phyloP scores from a whole-genome alignment of 2,888 invertebrate genomes.

The Drosophila algonquin region DNA sequence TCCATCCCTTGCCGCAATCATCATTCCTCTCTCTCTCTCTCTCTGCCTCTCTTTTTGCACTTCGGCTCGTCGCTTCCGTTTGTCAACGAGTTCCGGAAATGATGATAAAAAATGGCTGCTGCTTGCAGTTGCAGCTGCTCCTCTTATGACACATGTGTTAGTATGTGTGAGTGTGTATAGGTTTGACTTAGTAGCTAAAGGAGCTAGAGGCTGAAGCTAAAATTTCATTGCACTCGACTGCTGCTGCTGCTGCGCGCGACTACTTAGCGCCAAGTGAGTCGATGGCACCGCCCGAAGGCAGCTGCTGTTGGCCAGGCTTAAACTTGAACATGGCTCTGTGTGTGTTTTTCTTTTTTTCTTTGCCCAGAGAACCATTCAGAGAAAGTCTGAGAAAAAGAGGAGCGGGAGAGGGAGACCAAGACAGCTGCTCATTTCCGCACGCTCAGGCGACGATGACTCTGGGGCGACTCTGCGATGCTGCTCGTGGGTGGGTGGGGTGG shows the following conservation, averaged over 20 bases:
- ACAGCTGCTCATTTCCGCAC: slow-evolving; percentile 79
- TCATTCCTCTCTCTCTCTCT: slow-evolving; percentile 1
- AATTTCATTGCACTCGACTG: slow-evolving; percentile 76
- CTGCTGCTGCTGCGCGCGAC: slow-evolving; percentile 58
- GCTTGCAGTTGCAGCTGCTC: slow-evolving; percentile 56
- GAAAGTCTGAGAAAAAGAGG: slow-evolving; percentile 2
- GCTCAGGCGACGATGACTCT: slow-evolving; percentile 69
- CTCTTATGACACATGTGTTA: slow-evolving; percentile 41
- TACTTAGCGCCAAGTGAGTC: slow-evolving; percentile 76
- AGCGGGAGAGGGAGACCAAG: slow-evolving; percentile 46
- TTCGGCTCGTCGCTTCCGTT: slow-evolving; percentile 78
- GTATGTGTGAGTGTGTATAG: slow-evolving; percentile 30
- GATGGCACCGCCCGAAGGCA: slow-evolving; percentile 66
- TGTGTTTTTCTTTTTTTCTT: too few relatives aligned
- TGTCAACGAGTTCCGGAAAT: slow-evolving; percentile 81
- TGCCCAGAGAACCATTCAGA: slow-evolving; percentile 15
- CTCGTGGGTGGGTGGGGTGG: not conserved
- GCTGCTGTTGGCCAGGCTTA: too few relatives aligned
- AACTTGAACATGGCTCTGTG: too few relatives aligned
- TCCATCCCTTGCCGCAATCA: slow-evolving; percentile 11
- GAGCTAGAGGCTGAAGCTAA: slow-evolving; percentile 55
- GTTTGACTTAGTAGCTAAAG: slow-evolving; percentile 74
- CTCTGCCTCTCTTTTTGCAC: slow-evolving; percentile 24
- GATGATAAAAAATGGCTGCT: slow-evolving; percentile 80
- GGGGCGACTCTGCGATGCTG: not conserved